Conservation (phyloP, 2,888 invertebrate species). For the Plebejus anna region DNA sequence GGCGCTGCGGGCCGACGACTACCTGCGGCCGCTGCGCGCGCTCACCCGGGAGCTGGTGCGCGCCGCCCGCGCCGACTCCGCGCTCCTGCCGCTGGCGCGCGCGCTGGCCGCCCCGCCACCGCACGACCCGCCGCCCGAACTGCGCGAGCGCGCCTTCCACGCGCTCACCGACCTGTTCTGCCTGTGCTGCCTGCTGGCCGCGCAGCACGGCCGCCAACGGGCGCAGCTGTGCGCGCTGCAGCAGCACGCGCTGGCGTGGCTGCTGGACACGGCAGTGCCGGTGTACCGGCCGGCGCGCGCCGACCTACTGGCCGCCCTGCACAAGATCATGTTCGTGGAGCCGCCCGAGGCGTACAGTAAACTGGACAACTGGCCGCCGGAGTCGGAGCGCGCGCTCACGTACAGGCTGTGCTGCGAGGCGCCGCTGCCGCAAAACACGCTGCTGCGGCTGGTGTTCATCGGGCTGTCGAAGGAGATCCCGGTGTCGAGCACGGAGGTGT, state of each 20-base stretch:
- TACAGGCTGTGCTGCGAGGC: constrained; percentile 92
- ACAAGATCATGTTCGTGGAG: constrained; percentile 89
- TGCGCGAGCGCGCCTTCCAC: constrained; percentile 90
- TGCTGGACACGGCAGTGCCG: constrained; percentile 89
- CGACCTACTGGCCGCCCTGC: constrained; percentile 88
- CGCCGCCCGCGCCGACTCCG: constrained; percentile 87
- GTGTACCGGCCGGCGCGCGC: constrained; percentile 85
- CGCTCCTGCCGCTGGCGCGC: constrained; percentile 88
- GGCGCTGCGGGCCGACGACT: constrained; percentile 93
- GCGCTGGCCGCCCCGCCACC: constrained; percentile 84
- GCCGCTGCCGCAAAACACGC: constrained; percentile 91
- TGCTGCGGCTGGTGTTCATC: constrained; percentile 89
- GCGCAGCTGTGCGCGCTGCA: constrained; percentile 82
- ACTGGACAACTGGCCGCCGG: constrained; percentile 94
- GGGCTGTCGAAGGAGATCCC: constrained; percentile 90
- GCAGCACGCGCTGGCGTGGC: constrained; percentile 92
- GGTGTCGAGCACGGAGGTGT: constrained; percentile 88
- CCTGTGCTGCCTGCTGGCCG: constrained; percentile 90
- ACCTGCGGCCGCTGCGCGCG: constrained; percentile 90
- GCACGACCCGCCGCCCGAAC: constrained; percentile 81
- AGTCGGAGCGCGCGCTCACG: constrained; percentile 89
- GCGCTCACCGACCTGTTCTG: constrained; percentile 92
- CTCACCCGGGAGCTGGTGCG: constrained; percentile 94
- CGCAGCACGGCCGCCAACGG: constrained; percentile 76
- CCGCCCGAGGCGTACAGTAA: constrained; percentile 90